phyloP scores from a whole-genome alignment of 2,888 invertebrate genomes.

The Dynastes tityus region DNA sequence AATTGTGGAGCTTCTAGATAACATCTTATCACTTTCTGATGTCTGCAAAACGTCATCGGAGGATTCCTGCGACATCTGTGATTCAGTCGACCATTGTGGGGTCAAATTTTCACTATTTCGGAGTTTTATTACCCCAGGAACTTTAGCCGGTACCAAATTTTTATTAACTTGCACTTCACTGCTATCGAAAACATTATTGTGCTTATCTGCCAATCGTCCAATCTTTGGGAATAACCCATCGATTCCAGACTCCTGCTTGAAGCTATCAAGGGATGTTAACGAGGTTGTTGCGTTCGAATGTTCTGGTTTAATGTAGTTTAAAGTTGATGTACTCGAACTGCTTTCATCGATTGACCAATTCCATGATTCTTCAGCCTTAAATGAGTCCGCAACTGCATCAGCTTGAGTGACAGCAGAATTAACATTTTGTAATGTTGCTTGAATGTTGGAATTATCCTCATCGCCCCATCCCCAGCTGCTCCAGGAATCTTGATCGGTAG shows the following conservation, averaged over 20 bases:
- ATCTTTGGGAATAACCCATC: conserved; percentile 71
- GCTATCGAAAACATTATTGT: conserved; percentile 47
- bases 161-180: conserved; percentile 43
- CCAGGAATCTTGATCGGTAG: conserved; percentile 68
- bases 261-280: conserved; percentile 44
- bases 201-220: conserved; percentile 62
- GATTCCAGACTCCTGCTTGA: conserved; percentile 51
- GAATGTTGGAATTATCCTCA: conserved; percentile 67
- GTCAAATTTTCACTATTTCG: conserved; percentile 67
- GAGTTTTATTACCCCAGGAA: conserved; percentile 54
- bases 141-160: conserved; percentile 1
- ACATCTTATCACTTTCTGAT: conserved; percentile 76
- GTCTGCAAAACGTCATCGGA: conserved; percentile 77
- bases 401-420: conserved; percentile 56
- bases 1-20: conserved; percentile 71
- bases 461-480: conserved; percentile 77
- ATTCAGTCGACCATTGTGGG: conserved; percentile 80
- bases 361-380: conserved; percentile 75
- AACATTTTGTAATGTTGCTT: conserved; percentile 58
- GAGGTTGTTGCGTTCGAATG: conserved; percentile 44
- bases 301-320: conserved; percentile 54
- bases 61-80: conserved; percentile 78
- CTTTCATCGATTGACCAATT: conserved; percentile 76
- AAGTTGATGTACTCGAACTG: conserved; percentile 60
- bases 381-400: conserved; percentile 73